These are phyloP conservation scores for Eulithis prunata DNA, from an alignment of 2,888 invertebrate species.

Conservation along the genomic window DNA sequence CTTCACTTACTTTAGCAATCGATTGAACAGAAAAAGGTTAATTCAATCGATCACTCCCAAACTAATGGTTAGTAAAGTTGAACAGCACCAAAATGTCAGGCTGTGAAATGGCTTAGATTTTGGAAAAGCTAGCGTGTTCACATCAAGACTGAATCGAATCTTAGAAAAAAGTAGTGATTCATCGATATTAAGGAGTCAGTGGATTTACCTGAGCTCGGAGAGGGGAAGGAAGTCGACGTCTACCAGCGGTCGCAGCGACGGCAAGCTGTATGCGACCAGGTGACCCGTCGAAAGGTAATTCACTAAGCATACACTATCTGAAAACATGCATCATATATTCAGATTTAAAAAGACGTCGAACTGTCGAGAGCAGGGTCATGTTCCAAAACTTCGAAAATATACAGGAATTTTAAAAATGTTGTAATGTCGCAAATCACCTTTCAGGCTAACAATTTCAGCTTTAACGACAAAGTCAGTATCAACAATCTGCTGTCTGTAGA, in stretches of 20 bases:
- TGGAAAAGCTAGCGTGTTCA: slow-evolving; percentile 42
- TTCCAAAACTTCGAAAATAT: too few species aligned
- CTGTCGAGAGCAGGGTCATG: too few species aligned
- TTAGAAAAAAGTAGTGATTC: slow-evolving; percentile 20
- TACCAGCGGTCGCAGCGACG: slow-evolving; percentile 95
- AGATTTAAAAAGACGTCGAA: not conserved
- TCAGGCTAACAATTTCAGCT: slow-evolving; percentile 95
- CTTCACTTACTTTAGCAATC: slow-evolving; percentile 19
- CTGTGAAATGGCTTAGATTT: slow-evolving; percentile 34
- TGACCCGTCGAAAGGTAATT: slow-evolving; percentile 98
- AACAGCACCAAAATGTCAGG: slow-evolving; percentile 41
- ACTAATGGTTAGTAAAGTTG: slow-evolving; percentile 20
- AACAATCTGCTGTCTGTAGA: slow-evolving; percentile 96
- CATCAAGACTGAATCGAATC: slow-evolving; percentile 44
- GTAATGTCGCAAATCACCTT: slow-evolving; percentile 84
- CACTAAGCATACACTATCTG: slow-evolving; percentile 97
- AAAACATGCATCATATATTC: slow-evolving; percentile 36
- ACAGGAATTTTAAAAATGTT: too few species aligned
- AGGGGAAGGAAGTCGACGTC: slow-evolving; percentile 97
- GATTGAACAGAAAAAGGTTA: slow-evolving; percentile 1
- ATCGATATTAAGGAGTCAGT: slow-evolving; percentile 10
- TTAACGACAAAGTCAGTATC: slow-evolving; percentile 97
- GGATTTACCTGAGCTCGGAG: slow-evolving; percentile 94
- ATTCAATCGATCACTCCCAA: slow-evolving; percentile 22
- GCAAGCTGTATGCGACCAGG: slow-evolving; percentile 96